phyloP scores from a whole-genome alignment of 1,140 invertebrate genomes.

The Drosophila lowei region DNA sequence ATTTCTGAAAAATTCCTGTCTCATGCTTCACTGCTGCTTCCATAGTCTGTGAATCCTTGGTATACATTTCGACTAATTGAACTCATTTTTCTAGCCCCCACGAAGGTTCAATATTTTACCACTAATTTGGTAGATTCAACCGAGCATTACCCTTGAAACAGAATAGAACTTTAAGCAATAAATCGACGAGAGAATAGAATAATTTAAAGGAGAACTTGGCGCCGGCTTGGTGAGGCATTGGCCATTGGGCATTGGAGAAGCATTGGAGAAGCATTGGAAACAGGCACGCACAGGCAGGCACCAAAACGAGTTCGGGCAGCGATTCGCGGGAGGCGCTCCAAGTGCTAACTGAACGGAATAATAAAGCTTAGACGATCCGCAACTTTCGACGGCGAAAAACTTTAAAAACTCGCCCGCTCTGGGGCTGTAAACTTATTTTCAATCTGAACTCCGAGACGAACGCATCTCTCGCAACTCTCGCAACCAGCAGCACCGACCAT shows the following conservation, averaged over 20 bases:
- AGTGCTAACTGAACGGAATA: slow-evolving; percentile 65
- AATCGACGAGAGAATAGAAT: slow-evolving; percentile 1
- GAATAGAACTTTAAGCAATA: too few relatives aligned
- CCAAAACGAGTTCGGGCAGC: slow-evolving; percentile 32
- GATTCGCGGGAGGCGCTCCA: slow-evolving; percentile 20
- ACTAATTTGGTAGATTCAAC: slow-evolving; percentile 27
- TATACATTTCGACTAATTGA: slow-evolving; percentile 28
- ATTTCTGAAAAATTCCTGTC: slow-evolving; percentile 29
- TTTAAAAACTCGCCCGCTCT: slow-evolving; percentile 63
- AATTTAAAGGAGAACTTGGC: slow-evolving; percentile 23
- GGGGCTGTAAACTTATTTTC: slow-evolving; percentile 66
- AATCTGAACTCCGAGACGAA: slow-evolving; percentile 61
- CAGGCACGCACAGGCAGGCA: slow-evolving; percentile 37
- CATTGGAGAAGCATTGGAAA: background rate
- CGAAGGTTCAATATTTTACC: slow-evolving; percentile 60
- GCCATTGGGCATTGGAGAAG: slow-evolving; percentile 6
- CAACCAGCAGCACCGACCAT: slow-evolving; percentile 44
- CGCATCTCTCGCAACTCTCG: slow-evolving; percentile 9
- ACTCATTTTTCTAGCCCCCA: background rate
- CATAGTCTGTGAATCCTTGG: slow-evolving; percentile 50
- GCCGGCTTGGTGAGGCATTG: too few relatives aligned
- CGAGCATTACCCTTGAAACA: too few relatives aligned
- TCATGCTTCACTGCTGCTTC: slow-evolving; percentile 6
- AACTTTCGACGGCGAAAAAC: slow-evolving; percentile 50
- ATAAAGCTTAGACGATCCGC: slow-evolving; percentile 56